Base-by-base conservation (phyloP, 2,113 vertebrate species). In the Tetrax tetrax region DNA sequence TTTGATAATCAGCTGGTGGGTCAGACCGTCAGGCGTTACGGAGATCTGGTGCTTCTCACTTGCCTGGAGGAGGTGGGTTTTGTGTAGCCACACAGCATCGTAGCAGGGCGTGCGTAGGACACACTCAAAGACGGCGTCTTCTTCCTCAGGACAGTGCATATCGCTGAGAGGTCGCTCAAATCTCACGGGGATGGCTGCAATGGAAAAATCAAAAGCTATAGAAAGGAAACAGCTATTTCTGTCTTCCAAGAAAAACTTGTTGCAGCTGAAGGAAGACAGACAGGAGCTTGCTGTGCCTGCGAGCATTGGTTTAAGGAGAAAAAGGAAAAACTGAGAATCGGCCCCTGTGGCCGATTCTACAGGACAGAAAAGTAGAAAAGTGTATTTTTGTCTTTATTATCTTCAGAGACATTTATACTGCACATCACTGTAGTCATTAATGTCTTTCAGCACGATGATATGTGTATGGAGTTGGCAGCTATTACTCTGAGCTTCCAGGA, bases 1-100 rank as follows among this genome's bases (percentile, higher is more conserved):
- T 59, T 76, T 98, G 66, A 99, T 95, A 54, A 98, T 25, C 89
- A 99, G 98, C 65, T 87, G 93, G 93, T 99, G 99, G 92, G 96
- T 98, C 66, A 99, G 97, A 35, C 98, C 98, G 2, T 99, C 98
- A 0, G 98, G 96, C 2, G 98, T 98, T 35, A 98, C 90, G 0
- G 69, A 98, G 33, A 98, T 97, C 69, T 96, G 97, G 53, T 98
- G 98, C 77, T 98, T 99, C 35, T 98, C 97, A 28, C 97, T 97
- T 24, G 90, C 66, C 80, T 95, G 87, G 6, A 99, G 97, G 3
- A 63, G 53, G 15, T 35, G 91, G 35, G 97, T 98, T 75, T 98
- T 98, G 87, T 98, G 98, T 41, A 95, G 96, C 99, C 99, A 99
- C 41, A 96, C 68, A 9, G 98, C 96, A 1, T 38, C 84, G 6